Evolutionary conservation across 2,113 vertebrate genomes (phyloP).

Genomic region (Eretmodus cyanostictus): DNA sequence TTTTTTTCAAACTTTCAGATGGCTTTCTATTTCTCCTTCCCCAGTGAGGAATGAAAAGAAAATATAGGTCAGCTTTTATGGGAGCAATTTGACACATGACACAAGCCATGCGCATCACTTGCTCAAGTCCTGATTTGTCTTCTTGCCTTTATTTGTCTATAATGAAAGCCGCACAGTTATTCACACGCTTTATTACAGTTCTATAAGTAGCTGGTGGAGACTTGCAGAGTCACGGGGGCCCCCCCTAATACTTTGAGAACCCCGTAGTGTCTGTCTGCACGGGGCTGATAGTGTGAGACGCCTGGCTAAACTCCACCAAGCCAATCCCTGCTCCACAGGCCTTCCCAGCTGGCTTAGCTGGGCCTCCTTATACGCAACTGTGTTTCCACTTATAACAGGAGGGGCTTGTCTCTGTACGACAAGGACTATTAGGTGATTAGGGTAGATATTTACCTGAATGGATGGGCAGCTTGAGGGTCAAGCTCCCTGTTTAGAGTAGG

Average conservation of each 20-base stretch:
- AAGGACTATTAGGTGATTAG: conserved; percentile 3
- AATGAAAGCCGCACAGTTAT: conserved; percentile 44
- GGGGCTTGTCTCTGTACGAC: conserved; percentile 11
- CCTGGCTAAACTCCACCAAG: conserved; percentile 56
- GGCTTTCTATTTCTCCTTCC: not conserved
- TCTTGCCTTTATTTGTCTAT: conserved; percentile 34
- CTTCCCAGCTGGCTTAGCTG: conserved; percentile 24
- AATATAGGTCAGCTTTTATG: conserved; percentile 68
- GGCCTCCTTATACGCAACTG: conserved; percentile 4
- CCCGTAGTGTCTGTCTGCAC: conserved; percentile 47
- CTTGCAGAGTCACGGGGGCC: conserved; percentile 41
- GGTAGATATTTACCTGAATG: not conserved
- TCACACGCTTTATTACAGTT: conserved; percentile 48
- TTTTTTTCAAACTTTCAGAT: not conserved
- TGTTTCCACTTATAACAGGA: conserved; percentile 37
- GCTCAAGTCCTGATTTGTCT: conserved; percentile 42
- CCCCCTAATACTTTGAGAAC: conserved; percentile 41
- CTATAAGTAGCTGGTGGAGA: conserved; percentile 52
- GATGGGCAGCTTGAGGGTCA: not conserved
- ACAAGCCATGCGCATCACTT: conserved; percentile 43
- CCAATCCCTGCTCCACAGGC: conserved; percentile 8
- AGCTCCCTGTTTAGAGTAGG: not conserved
- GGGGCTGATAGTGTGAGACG: conserved; percentile 56
- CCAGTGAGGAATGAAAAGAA: conserved; percentile 27
- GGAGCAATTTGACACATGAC: conserved; percentile 63